These are phyloP conservation scores for Pycnonotus jocosus DNA, from an alignment of 2,113 vertebrate species.

Conservation along the genomic window DNA sequence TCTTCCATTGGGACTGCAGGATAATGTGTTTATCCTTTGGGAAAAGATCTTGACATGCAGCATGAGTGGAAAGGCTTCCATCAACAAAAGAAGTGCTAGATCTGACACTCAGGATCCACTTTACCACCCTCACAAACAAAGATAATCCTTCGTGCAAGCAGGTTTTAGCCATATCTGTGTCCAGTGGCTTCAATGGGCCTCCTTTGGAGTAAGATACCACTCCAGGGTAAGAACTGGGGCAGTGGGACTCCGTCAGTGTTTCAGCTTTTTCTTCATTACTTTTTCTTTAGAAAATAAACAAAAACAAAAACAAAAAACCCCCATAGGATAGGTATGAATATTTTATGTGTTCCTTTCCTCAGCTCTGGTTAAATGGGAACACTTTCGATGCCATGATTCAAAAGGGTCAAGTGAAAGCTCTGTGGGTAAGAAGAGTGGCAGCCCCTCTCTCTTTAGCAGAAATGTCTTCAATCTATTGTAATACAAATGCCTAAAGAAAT, in stretches of 20 bases:
- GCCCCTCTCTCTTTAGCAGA: not conserved
- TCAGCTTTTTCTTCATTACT: not conserved
- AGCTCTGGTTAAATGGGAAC: not conserved
- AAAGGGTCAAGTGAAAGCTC: not conserved
- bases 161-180: not conserved
- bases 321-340: not conserved
- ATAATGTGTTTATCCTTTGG: not conserved
- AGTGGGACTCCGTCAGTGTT: not conserved
- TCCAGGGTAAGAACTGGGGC: not conserved
- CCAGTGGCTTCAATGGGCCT: not conserved
- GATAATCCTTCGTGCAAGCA: not conserved
- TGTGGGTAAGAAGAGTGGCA: not conserved
- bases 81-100: not conserved
- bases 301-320: no score
- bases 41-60: not conserved
- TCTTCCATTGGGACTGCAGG: not conserved
- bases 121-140: not conserved
- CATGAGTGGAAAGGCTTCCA: not conserved
- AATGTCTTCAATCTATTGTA: not conserved
- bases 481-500: not conserved
- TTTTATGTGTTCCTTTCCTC: not conserved
- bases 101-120: not conserved
- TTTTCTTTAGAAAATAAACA: not conserved
- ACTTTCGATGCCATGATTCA: fast-evolving
- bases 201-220: not conserved